Base-by-base conservation (phyloP, 1,140 invertebrate genomes). In the Mycetomoellerius zeteki region DNA sequence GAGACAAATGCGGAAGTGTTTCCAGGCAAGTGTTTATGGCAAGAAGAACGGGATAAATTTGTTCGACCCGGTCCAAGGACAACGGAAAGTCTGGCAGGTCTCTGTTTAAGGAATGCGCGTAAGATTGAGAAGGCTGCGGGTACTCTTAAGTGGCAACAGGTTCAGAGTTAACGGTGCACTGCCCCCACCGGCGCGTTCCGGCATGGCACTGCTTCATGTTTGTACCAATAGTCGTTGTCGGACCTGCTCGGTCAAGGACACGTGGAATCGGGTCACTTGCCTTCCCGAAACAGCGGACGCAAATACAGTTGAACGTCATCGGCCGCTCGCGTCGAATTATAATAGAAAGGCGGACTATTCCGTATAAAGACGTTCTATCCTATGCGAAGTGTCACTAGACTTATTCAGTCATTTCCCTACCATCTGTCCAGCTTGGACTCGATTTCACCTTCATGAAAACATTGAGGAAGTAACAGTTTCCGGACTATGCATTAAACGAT, bases 131-230 rank as follows among this genome's bases (percentile, higher is more conserved):
- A 88, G 90, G 88, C 88, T 88, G 84, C 77, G 52, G 77, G 86
- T 86, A 50, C 24, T 91, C 76, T 85, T 90, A 89, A 54, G 65
- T 56, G 60, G 90, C 84, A 91, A 89, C 90, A 91, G 90, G 90
- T 91, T 91, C 90, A 91, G 90, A 91, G 78, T 91, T 91, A 91
- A 91, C 90, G 90, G 90, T 91, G 88, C 62, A 89, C 56, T 84
- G 14, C 88, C 86, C 90, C 90, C 90, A 89, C 90, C 64, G 72
- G 54, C 50, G 24, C 30, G 30, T 24, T n/a, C 4, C 47, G 50
- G 8, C 77, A 69, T 47, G 33, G 52, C 60, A 89, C 85, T 89
- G 89, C 89, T 37, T 37, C 33, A 37, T 7, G 6, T 7, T 90
- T 82, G 62, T 64, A 56, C 85, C 64, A 60, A 52, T 81, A 73